Base-by-base conservation (phyloP, 1,140 invertebrate species). In the Formica selysi region DNA sequence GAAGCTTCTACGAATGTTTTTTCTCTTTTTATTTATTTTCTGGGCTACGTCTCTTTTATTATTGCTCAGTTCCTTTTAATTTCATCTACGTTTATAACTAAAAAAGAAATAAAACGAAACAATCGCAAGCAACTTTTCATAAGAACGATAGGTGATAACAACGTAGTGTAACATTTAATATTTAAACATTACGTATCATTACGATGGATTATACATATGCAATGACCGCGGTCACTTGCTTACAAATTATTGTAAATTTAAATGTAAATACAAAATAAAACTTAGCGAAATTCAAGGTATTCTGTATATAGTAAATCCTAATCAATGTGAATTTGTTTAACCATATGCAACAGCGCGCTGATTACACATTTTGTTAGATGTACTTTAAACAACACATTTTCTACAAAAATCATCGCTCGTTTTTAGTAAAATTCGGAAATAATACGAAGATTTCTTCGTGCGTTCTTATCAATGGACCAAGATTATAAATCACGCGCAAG, bases 381-480 rank as follows among this genome's bases (percentile, higher is more conserved):
- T 22, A 59, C 19, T 32, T 10, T 13, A 44, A 36, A 10, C 48
- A n/a, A 41, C 4, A 51, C 4, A 38, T 62, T 26, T 44, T 48
- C 2, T 10, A 7, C n/a, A 10, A 13, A 54, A 81, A 73, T 73
- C n/a, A 44, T 11, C 3, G 26, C 11, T 71, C 16, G 36, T 73
- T 54, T 73, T 59, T 38, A 4, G 13, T 59, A 16, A 11, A 48
- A 81, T 73, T 4, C 36, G 36, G 51, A 81, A 71, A 26, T 71
- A 44, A 13, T 11, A 44, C 6, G 7, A 41, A 71, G 59, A 81
- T 81, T 81, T 81, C 78, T 59, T 81, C 6, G 22, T 51, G 29
- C 22, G 6, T 59, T 16, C 4, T 0, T 13, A 13, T 7, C 7
- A 19, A 22, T n/a, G 7, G 1, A 61, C 10, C 16, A 13, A 73